Percentiles rank a stretch among this genome's conserved stretches.
These are phyloP conservation scores for Malurus cyaneus DNA, from an alignment of 2,113 vertebrate species.

Conservation along the genomic window DNA sequence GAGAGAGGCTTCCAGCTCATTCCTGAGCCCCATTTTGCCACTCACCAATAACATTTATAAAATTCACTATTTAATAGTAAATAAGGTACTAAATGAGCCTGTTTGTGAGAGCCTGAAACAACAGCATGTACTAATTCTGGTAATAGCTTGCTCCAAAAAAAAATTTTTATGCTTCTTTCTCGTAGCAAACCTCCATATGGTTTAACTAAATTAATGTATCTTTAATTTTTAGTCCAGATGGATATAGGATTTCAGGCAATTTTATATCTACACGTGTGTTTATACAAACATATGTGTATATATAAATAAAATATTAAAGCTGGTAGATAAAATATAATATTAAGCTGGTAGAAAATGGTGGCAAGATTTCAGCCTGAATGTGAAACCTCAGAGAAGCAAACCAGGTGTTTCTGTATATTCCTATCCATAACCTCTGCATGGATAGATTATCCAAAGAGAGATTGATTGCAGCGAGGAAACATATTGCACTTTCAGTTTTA, in stretches of 20 bases:
- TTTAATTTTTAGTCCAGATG: background rate
- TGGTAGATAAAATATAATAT: background rate
- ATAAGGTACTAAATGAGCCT: background rate
- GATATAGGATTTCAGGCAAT: background rate
- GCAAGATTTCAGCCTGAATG: background rate
- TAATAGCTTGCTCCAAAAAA: background rate
- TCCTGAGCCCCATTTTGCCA: background rate
- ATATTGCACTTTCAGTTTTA: constrained; percentile 16
- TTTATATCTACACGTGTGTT: background rate
- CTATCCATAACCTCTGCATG: background rate
- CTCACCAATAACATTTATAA: background rate
- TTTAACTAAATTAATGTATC: background rate
- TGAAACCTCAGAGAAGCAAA: background rate
- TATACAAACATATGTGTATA: fast-evolving
- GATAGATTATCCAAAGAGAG: background rate
- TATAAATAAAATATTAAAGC: background rate
- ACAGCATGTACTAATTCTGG: background rate
- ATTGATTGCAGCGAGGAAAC: constrained; percentile 8
- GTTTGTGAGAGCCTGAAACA: background rate
- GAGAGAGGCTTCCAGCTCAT: background rate
- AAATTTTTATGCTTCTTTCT: background rate
- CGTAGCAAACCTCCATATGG: background rate
- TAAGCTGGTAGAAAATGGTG: background rate
- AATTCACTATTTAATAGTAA: background rate
- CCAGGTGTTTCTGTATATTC: background rate